Base-by-base conservation (phyloP, 2,888 invertebrate species). In the Epiblema foenella region DNA sequence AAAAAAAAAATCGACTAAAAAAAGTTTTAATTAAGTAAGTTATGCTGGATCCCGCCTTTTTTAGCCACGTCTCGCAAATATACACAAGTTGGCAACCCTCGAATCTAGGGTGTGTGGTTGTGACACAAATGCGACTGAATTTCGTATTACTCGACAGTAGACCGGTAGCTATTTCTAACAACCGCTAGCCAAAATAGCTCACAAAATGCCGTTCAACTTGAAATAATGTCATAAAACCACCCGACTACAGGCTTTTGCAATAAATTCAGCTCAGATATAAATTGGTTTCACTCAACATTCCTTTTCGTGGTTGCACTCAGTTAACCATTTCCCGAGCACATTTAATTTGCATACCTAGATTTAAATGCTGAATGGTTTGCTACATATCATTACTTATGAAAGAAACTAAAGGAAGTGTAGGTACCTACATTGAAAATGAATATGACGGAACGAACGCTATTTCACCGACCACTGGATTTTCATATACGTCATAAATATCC, bases 231-330 rank as follows among this genome's bases (percentile, higher is more conserved):
- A n/a, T n/a, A n/a, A n/a, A n/a, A n/a, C n/a, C n/a, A n/a, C n/a
- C n/a, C n/a, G n/a, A n/a, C n/a, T n/a, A n/a, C n/a, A n/a, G 64
- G 37, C 37, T 39, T 51, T 18, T 20, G 64, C 64, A 52, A 52
- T 64, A 64, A 64, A 64, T 64, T 64, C 15, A 11, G 52, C 64
- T 52, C 20, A 37, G 64, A 10, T 64, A 10, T 39, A 52, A 64
- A 64, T 64, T 52, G 52, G 37, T 39, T 46, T n/a, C 24, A 42
- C 37, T 52, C 63, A 37, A 5, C 9, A n/a, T 18, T 51, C 51
- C 51, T 37, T 52, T 11, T 5, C 52, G 51, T 15, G 15, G 12
- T 54, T 64, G 39, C n/a, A 46, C n/a, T 29, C 24, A 10, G 59
- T 60, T 46, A 20, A 57, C 33, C 9, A 57, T 9, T 59, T 39